phyloP scores from a whole-genome alignment of 2,888 invertebrate species.

The Pyrochroa serraticornis region DNA sequence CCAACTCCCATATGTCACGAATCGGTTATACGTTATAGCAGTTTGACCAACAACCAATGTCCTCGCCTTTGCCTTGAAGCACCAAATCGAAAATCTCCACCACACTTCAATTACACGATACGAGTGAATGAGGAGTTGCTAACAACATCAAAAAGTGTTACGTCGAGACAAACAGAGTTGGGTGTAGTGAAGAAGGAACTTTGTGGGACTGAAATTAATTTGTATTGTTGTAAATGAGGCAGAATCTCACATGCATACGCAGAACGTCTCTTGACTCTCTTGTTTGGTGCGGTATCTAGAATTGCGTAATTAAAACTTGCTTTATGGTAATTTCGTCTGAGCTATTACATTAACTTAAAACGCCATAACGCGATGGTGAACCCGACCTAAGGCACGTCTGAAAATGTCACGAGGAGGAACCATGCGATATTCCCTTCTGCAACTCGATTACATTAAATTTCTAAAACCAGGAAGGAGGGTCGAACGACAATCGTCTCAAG shows the following conservation, averaged over 20 bases:
- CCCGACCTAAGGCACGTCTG: no score
- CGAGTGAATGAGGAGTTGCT: constrained; percentile 2
- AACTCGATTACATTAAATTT: no score
- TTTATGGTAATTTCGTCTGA: constrained; percentile 7
- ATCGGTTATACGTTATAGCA: constrained; percentile 22
- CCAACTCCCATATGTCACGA: constrained; percentile 37
- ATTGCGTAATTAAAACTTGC: constrained; percentile 23
- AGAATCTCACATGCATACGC: constrained; percentile 13
- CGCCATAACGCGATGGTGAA: neutral
- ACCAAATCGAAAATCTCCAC: no score
- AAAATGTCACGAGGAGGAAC: no score
- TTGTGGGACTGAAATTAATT: constrained; percentile 9
- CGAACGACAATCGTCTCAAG: no score
- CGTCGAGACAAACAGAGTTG: neutral
- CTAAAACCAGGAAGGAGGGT: no score
- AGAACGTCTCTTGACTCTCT: neutral
- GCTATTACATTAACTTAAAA: constrained; percentile 23
- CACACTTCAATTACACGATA: constrained; percentile 9
- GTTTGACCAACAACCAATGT: constrained; percentile 10
- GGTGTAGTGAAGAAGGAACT: no score
- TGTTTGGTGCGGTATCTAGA: constrained; percentile 13
- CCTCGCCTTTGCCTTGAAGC: neutral
- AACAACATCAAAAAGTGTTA: constrained; percentile 15
- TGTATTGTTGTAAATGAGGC: constrained; percentile 6
- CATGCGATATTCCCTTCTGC: no score